A percentile compares a stretch with the other conserved stretches of the same genome.
phyloP scores from a whole-genome alignment of 2,888 invertebrate genomes.

The Agrilus cyanescens region DNA sequence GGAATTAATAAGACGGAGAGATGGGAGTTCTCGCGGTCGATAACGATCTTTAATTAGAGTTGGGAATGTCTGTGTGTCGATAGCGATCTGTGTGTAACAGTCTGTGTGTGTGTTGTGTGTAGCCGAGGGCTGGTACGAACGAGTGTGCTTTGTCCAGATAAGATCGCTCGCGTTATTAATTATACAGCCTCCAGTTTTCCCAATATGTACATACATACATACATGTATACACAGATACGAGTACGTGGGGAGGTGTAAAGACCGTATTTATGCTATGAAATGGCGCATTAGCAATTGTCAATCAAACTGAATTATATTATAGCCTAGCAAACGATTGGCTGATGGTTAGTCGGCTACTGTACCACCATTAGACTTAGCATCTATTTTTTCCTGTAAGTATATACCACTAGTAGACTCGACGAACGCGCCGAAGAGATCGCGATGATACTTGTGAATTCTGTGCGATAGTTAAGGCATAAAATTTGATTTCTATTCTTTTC shows the following conservation, averaged over 20 bases:
- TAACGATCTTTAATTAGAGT: slow-evolving; percentile 21
- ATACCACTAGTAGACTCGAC: no score
- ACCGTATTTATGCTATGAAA: neutral
- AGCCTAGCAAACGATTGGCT: no score
- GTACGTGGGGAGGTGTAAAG: neutral
- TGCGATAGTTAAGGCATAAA: no score
- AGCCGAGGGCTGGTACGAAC: slow-evolving; percentile 14
- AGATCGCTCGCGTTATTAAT: slow-evolving; percentile 19
- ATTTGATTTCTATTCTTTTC: no score
- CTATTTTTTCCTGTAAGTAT: no score
- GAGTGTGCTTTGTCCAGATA: slow-evolving; percentile 20
- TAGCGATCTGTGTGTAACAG: slow-evolving; percentile 16
- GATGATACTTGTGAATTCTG: no score
- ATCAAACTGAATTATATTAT: slow-evolving; percentile 8
- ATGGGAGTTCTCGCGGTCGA: slow-evolving; percentile 29
- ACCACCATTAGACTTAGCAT: no score
- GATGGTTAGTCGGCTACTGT: no score
- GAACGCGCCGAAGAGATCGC: no score
- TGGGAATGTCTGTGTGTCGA: slow-evolving; percentile 18
- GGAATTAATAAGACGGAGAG: slow-evolving; percentile 32
- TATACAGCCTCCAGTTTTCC: slow-evolving; percentile 20
- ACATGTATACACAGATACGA: slow-evolving; percentile 3
- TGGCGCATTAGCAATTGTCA: slow-evolving; percentile 19
- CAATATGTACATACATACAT: slow-evolving; percentile 20
- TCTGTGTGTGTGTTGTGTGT: slow-evolving; percentile 13